These are phyloP conservation scores for Campylorhamphus procurvoides DNA, from an alignment of 2,113 vertebrate species.

Conservation along the genomic window DNA sequence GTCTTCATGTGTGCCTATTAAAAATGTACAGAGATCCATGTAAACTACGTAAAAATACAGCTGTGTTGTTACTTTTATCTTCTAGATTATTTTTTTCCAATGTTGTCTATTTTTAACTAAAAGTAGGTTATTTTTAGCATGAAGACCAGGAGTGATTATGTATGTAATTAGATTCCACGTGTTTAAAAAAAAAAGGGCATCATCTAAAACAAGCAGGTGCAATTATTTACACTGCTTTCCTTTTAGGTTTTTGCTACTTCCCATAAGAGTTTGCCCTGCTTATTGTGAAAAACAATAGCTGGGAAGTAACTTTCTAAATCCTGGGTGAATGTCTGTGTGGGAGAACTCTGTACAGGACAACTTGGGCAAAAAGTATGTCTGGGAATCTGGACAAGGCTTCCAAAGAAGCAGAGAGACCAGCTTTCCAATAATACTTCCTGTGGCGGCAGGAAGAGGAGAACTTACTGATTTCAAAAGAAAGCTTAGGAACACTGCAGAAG, in stretches of 20 bases:
- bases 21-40: background rate
- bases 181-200: background rate
- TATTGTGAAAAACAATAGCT: background rate
- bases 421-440: background rate
- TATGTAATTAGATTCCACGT: background rate
- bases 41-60: background rate
- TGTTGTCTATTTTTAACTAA: background rate
- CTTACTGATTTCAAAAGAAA: background rate
- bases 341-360: background rate
- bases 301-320: background rate
- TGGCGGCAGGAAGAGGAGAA: background rate
- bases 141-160: background rate
- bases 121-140: background rate
- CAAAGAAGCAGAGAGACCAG: background rate
- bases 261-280: background rate
- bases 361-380: background rate
- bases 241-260: background rate
- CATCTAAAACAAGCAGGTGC: background rate
- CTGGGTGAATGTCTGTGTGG: background rate
- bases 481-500: background rate
- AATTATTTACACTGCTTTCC: background rate
- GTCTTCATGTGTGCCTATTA: background rate
- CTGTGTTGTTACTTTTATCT: background rate
- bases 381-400: background rate
- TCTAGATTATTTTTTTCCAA: background rate